These are phyloP conservation scores for Palythoa heliodiscus DNA, from an alignment of 92 coral and sea anemone genomes.

Conservation along the genomic window DNA sequence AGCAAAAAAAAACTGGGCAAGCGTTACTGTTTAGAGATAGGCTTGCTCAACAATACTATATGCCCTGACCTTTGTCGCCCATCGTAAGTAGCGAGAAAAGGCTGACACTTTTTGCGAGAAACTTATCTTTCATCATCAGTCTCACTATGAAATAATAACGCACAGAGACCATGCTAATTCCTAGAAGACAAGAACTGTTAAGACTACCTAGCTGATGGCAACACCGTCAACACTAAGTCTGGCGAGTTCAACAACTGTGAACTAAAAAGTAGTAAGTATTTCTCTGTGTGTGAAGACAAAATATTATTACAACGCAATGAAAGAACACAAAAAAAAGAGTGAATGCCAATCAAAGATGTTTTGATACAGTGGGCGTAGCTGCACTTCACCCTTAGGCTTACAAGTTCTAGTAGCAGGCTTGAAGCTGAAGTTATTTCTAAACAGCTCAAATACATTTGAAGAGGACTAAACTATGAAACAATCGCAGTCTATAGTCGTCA, in stretches of 20 bases:
- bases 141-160: background rate
- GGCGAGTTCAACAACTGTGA: background rate
- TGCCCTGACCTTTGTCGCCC: background rate
- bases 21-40: background rate
- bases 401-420: background rate
- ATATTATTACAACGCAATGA: background rate
- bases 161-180: background rate
- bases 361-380: constrained; percentile 10
- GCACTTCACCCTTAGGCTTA: constrained; percentile 15
- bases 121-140: background rate
- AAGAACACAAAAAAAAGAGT: background rate
- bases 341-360: constrained; percentile 9
- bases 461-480: background rate
- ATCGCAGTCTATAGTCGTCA: too few relatives aligned
- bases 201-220: background rate
- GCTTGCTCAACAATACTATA: background rate
- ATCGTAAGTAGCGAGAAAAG: background rate
- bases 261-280: background rate
- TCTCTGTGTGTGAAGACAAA: background rate
- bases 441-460: background rate
- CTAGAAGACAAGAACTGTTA: background rate
- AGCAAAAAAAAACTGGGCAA: background rate
- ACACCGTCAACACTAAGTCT: background rate
- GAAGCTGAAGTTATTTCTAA: background rate
- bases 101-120: background rate